Evolutionary conservation across 2,888 invertebrate genomes (phyloP).

Genomic region (Agrochola macilenta): DNA sequence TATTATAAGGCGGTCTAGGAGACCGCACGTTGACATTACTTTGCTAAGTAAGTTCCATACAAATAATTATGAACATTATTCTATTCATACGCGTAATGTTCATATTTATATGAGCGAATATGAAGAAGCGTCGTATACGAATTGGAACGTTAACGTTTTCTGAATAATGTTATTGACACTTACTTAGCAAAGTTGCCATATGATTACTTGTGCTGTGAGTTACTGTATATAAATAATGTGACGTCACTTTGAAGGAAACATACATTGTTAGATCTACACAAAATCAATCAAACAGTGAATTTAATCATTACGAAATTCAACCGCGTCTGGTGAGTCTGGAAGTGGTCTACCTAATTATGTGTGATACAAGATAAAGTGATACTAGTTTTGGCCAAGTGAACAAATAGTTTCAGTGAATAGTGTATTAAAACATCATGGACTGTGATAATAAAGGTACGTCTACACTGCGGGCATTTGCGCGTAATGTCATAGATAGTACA

Average conservation of each 20-base stretch:
- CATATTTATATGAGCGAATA: no score
- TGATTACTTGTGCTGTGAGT: not conserved
- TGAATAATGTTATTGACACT: no score
- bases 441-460: not conserved
- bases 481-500: no score
- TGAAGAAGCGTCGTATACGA: no score
- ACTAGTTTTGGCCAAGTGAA: conserved; percentile 22
- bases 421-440: not conserved
- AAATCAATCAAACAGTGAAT: conserved; percentile 4
- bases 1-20: no score
- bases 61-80: no score
- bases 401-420: conserved; percentile 9
- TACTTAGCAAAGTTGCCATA: no score
- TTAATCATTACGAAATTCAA: not conserved
- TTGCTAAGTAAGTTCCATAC: no score
- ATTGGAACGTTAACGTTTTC: no score
- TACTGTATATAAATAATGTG: not conserved
- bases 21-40: no score
- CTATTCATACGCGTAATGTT: no score
- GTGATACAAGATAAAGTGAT: conserved; percentile 41
- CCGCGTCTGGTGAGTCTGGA: conserved; percentile 1
- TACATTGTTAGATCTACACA: conserved; percentile 6
- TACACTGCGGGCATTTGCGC: not conserved
- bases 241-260: not conserved
- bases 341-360: not conserved